phyloP scores from a whole-genome alignment of 2,113 vertebrate genomes.

The Panthera uncia region DNA sequence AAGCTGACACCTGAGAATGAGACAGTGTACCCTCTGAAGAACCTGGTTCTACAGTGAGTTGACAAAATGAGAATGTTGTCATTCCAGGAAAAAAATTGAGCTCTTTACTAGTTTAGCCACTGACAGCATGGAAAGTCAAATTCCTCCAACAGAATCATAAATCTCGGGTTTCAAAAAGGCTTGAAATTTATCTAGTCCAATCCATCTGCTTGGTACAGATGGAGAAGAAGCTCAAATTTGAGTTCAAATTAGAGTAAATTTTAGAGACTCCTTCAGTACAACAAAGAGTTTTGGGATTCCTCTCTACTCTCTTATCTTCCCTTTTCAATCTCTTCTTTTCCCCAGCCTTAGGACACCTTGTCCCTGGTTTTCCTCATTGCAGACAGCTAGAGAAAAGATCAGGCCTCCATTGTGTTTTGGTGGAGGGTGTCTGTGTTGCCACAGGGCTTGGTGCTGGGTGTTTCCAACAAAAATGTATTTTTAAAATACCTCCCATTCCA shows the following conservation, averaged over 20 bases:
- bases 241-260: neutral
- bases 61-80: neutral
- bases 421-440: neutral
- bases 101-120: neutral
- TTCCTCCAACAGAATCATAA: neutral
- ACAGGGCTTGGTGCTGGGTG: neutral
- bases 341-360: too few species aligned
- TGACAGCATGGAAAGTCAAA: neutral
- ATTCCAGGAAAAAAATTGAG: neutral
- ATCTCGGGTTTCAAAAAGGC: neutral
- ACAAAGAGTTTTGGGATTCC: neutral
- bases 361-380: neutral
- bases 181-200: neutral
- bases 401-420: neutral
- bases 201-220: neutral
- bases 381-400: neutral
- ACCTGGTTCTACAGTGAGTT: neutral
- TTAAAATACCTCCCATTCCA: neutral
- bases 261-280: neutral
- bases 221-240: neutral
- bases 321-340: neutral
- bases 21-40: neutral
- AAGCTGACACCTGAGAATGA: neutral
- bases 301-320: neutral
- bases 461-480: conserved; percentile 44